Percentiles rank a stretch among this genome's conserved stretches.
phyloP scores from a whole-genome alignment of 2,888 invertebrate genomes.

The Sisyra nigra region DNA sequence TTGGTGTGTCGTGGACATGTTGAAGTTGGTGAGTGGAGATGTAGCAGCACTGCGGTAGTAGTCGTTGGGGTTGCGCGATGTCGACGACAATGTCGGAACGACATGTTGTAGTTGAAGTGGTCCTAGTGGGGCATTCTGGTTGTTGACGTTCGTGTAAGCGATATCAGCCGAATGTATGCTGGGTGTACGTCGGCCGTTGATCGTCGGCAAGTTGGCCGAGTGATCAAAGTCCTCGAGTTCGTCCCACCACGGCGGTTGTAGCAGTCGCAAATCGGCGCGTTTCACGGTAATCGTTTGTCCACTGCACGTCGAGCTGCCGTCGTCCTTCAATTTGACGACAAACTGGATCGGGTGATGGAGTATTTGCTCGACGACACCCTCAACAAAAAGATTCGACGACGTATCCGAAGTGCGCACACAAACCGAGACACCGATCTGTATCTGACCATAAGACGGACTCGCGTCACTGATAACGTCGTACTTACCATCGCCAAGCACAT shows the following conservation, averaged over 20 bases:
- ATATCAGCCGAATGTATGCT: neutral
- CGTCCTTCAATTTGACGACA: slow-evolving; percentile 37
- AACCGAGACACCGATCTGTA: slow-evolving; percentile 63
- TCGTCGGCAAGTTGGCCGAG: slow-evolving; percentile 10
- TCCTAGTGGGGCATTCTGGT: slow-evolving; percentile 9
- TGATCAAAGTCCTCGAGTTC: slow-evolving; percentile 58
- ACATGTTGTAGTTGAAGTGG: slow-evolving; percentile 24
- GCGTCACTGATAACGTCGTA: slow-evolving; percentile 87
- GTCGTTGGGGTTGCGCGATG: slow-evolving; percentile 19
- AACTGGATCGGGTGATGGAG: slow-evolving; percentile 50
- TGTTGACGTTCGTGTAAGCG: neutral
- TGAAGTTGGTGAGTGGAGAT: slow-evolving; percentile 37
- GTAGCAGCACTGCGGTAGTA: slow-evolving; percentile 39
- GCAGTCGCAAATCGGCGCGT: slow-evolving; percentile 75
- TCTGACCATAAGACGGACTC: slow-evolving; percentile 70
- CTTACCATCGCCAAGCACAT: slow-evolving; percentile 63
- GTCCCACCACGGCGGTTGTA: slow-evolving; percentile 94
- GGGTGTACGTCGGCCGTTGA: neutral
- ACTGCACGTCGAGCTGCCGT: neutral
- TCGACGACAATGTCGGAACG: slow-evolving; percentile 22
- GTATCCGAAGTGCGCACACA: slow-evolving; percentile 55
- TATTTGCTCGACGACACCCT: slow-evolving; percentile 64
- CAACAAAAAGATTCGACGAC: slow-evolving; percentile 63
- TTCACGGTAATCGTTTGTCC: slow-evolving; percentile 52
- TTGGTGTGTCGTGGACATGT: slow-evolving; percentile 27